These are phyloP conservation scores for Microcebus murinus DNA, from an alignment of 2,113 vertebrate species.

Conservation along the genomic window DNA sequence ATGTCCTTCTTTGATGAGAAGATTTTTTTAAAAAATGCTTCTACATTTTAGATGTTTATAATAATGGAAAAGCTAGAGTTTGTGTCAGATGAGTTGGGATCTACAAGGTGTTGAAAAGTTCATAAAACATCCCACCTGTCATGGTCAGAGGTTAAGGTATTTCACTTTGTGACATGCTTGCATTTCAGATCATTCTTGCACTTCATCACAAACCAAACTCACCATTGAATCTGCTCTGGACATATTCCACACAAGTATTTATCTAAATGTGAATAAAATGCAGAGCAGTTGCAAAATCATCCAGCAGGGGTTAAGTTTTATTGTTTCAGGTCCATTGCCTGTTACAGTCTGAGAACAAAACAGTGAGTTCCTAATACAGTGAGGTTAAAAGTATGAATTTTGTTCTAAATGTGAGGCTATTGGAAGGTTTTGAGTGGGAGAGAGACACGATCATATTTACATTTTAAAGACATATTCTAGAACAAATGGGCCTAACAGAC, in stretches of 20 bases:
- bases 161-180: not conserved
- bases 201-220: not conserved
- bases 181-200: not conserved
- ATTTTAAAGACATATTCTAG: not conserved
- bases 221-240: not conserved
- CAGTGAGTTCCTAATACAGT: not conserved
- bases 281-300: not conserved
- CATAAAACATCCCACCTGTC: not conserved
- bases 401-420: not conserved
- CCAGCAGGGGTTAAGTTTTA: not conserved
- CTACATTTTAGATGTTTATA: not conserved
- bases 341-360: not conserved
- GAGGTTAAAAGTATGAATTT: not conserved
- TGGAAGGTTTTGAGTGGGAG: not conserved
- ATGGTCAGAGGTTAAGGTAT: not conserved
- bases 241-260: not conserved
- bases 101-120: not conserved
- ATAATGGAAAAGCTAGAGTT: not conserved
- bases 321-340: not conserved
- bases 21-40: not conserved
- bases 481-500: too few species aligned
- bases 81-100: not conserved
- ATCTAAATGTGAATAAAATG: not conserved
- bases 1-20: constrained; percentile 6
- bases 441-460: not conserved